Base-by-base conservation (phyloP, 2,888 invertebrate genomes). In the Latrodectus hesperus region DNA sequence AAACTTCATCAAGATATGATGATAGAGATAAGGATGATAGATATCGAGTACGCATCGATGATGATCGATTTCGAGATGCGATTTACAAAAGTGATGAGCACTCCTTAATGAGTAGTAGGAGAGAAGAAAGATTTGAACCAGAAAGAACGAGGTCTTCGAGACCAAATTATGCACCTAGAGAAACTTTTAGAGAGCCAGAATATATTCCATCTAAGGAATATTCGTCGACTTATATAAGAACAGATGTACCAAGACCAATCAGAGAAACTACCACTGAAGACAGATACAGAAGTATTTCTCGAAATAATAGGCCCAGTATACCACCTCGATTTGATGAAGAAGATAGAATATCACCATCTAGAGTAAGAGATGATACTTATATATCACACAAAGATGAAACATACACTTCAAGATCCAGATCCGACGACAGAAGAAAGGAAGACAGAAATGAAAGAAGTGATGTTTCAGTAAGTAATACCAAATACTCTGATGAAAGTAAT, bases 301-400 rank as follows among this genome's bases (percentile, higher is more conserved):
- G 76, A 16, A 68, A 77, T 49, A 76, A 81, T 72, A 52, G 12
- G 10, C 9, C 53, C 16, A 14, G 22, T 12, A 71, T 65, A 71
- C 71, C 80, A 1, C 72, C 72, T 26, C 53, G 60, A 11, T 53
- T 52, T 17, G 80, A 86, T 53, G 80, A 76, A 10, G 26, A 71
- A 22, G 75, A 70, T 26, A 67, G 52, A 53, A 87, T 87, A 22
- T 53, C 51, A 10, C 86, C 86, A n/a, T 73, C 86, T 9, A 76
- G 73, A 65, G 71, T 71, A 22, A 65, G 76, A 68, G 76, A 76
- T n/a, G 72, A 81, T 5, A 16, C 16, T 4, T 77, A 70, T 3
- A 9, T n/a, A 53, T n/a, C 80, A 0, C 17, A 65, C 49, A 70
- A 55, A 51, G 71, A 64, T 14, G 72, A 67, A 9, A 12, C 9